These are phyloP conservation scores for Lordiphosa mommai DNA, from an alignment of 1,140 invertebrate species.

Conservation along the genomic window DNA sequence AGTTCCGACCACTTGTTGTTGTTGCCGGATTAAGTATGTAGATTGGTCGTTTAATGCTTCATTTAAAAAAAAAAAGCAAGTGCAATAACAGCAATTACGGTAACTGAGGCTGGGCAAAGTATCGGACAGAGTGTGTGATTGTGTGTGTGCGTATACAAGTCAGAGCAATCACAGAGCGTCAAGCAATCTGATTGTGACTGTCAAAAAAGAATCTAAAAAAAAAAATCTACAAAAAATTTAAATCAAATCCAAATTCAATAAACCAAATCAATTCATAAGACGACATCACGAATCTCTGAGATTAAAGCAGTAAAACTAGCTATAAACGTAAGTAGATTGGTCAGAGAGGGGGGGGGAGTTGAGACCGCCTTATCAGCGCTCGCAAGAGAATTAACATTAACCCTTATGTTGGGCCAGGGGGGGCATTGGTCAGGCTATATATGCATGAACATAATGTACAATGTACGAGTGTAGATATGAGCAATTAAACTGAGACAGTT, in stretches of 20 bases:
- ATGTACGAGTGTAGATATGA: too few relatives aligned
- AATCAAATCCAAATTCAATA: background rate
- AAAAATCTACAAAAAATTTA: background rate
- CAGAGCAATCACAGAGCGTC: constrained; percentile 6
- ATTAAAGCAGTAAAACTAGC: constrained; percentile 1
- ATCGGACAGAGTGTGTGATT: background rate
- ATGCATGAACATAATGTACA: background rate
- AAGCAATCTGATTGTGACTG: background rate
- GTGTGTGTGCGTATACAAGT: background rate
- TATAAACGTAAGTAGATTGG: background rate
- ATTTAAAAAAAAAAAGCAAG: constrained; percentile 7
- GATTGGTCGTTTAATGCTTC: constrained; percentile 1
- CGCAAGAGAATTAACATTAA: background rate
- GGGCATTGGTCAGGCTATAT: background rate
- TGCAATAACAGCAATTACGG: background rate
- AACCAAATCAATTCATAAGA: background rate
- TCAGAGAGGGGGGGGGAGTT: too few relatives aligned
- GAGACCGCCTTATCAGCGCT: background rate
- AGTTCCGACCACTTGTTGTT: constrained; percentile 5
- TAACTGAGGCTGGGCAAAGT: constrained; percentile 1
- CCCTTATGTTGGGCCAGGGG: background rate
- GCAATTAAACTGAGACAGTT: too few relatives aligned
- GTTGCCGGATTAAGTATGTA: background rate
- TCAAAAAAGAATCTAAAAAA: background rate
- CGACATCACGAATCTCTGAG: constrained; percentile 3